These are phyloP conservation scores for Columba janthina DNA, from an alignment of 2,113 vertebrate genomes.

Conservation along the genomic window DNA sequence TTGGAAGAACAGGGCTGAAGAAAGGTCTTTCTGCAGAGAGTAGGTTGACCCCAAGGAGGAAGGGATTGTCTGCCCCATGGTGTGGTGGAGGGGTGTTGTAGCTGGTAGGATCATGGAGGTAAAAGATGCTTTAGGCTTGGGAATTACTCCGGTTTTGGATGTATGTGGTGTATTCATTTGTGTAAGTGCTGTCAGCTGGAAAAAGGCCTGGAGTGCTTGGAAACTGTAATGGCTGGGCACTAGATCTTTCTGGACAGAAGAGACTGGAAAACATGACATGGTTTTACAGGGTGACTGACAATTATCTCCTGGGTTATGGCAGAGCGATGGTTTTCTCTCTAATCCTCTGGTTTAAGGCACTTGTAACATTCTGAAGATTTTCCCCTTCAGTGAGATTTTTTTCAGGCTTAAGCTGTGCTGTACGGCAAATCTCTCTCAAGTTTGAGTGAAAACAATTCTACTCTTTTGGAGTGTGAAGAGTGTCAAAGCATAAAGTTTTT, in stretches of 20 bases:
- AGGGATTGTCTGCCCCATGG: neutral
- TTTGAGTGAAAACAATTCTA: constrained; percentile 28
- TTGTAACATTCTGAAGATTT: constrained; percentile 30
- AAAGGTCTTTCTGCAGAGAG: neutral
- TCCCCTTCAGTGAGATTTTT: constrained; percentile 12
- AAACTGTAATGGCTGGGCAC: neutral
- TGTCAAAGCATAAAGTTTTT: constrained; percentile 37
- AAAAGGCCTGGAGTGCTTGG: neutral
- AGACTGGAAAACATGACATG: neutral
- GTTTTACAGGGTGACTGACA: neutral
- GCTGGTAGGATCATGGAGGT: neutral
- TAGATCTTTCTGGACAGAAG: neutral
- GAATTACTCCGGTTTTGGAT: neutral
- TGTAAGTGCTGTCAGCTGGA: neutral
- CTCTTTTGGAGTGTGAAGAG: neutral
- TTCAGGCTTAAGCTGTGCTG: constrained; percentile 14
- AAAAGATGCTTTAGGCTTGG: neutral
- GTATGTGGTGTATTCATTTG: neutral
- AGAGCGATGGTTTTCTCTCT: neutral
- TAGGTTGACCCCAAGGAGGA: neutral
- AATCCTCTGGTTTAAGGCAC: constrained; percentile 37
- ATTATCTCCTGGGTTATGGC: neutral
- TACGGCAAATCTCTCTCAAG: constrained; percentile 36
- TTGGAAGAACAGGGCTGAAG: fast-evolving
- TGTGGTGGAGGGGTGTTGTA: neutral